Evolutionary conservation across 1,140 invertebrate species (phyloP), one percentile per base, ranked within the genome.

Genomic region (Catajapyx aquilonaris): DNA sequence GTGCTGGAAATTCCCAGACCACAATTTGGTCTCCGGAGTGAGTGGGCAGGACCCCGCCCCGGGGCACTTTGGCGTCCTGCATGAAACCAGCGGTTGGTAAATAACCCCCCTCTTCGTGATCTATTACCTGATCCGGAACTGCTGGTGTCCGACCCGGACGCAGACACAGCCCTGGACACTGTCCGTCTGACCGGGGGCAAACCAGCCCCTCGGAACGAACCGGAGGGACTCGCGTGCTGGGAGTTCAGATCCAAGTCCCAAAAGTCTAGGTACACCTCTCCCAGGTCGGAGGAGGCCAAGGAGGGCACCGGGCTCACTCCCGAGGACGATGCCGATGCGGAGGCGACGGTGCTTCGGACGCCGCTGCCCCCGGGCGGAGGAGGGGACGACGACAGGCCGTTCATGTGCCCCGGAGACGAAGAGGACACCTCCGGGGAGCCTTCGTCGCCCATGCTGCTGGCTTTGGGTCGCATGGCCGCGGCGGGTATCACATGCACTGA

Each of bases 191-290:
- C 35, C 35, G 10, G 18, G 11, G 20, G 23, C 30, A 4, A 15
- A 22, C 20, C 30, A 37, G 23, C 40, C 38, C 32, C 38, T 43
- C 18, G 30, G n/a, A n/a, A n/a, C n/a, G n/a, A n/a, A n/a, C n/a
- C n/a, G n/a, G n/a, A n/a, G 10, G 38, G 38, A 35, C 37, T 46
- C 7, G 41, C 45, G 34, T 54, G 48, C 10, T 56, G 48, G n/a
- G 52, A 49, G 45, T 62, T 61, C 25, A 66, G 52, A 48, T 71
- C 68, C 34, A 71, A 67, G 41, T 81, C 72, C 80, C 80, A 86
- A 39, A 85, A 64, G 45, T 85, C 80, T 31, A 83, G 61, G 43
- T 81, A 78, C 35, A 75, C 71, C 49, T 77, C 60, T 51, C 76
- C 56, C 52, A 69, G 60, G 33, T 66, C 65, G 5, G 64, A 67